Evolutionary conservation across 2,888 invertebrate species (phyloP), one percentile per base, ranked within the genome.

Genomic region (Xylota segnis): DNA sequence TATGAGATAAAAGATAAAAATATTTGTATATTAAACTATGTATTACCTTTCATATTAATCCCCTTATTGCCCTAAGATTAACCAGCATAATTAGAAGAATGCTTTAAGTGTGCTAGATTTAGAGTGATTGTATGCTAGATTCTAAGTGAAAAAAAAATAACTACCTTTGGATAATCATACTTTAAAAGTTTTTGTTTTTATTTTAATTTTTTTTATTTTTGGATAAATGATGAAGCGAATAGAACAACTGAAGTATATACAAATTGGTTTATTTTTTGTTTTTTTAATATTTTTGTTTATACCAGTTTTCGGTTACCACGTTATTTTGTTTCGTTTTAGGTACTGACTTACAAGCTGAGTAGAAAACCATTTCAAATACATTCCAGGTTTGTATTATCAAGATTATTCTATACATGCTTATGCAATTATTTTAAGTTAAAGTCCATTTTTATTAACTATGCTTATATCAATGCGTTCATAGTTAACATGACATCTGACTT

Each of bases 51-150:
- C 52, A 65, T 16, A 79, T 54, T 79, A 58, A 47, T 56, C 71
- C 54, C 74, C 50, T 83, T 71, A 72, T 54, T 76, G 75, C 47
- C 37, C 66, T 68, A 76, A 34, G 47, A 71, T 43, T 37, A 75
- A 66, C 16, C 27, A 56, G 50, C 5, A 50, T 68, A 58, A 47
- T 23, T 71, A 81, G 52, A 77, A 59, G 72, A 47, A 29, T 76
- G 86, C 86, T 86, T 86, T 86, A 72, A 52, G 77, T 86, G 86
- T 86, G 82, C 72, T 86, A 86, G 81, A 56, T 52, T 70, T 70
- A 84, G 58, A 59, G 59, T 81, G 70, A 66, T 56, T 66, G 86
- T 68, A 71, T 52, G 78, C 16, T 72, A 79, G 58, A 10, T 5
- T 23, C 12, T 65, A 71, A 45, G 65, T 61, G n/a, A 54, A 61